Evolutionary conservation across 2,888 invertebrate species (phyloP), one percentile per base, ranked within the genome.

Genomic region (Drosophila stalkeri): DNA sequence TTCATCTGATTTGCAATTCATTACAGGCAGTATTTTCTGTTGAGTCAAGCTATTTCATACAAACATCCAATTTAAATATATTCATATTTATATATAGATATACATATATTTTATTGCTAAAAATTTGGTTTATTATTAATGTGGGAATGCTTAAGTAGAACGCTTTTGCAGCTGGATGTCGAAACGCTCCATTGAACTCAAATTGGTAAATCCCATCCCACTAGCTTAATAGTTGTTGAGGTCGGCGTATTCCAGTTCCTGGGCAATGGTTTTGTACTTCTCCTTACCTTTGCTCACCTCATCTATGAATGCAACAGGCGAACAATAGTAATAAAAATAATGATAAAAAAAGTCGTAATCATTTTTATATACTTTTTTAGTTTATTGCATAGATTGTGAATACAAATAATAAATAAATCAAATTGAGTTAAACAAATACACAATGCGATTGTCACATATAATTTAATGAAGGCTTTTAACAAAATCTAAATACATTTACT

Each of bases 201-300:
- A 68, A 51, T 82, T 74, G 68, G 66, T 80, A 71, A 73, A 73
- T 80, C 56, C 72, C 81, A 77, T 27, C 16, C 27, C 27, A n/a
- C 61, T 52, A 23, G 31, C 51, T 79, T 91, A 92, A 78, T 98
- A 92, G 97, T 97, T 91, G 80, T 92, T 92, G 92, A 99, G 95
- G 94, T 99, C 99, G 82, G 98, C 98, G 94, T 98, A 98, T 94
- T 99, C 99, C 95, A 99, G 96, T 94, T 99, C 99, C 93, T 99
- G 98, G 90, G 98, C 98, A 93, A 99, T 99, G 84, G 97, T 96
- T 95, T 99, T 99, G 96, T 98, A 99, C 94, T 98, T 98, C 95
- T 98, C 98, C 94, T 98, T 98, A 93, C 98, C 97, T 93, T 96
- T 96, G 87, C 96, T 94, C 92, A 98, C 95, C 93, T 97, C 97